Base-by-base conservation (phyloP, 2,888 invertebrate genomes). In the Trachelus troglodyta region DNA sequence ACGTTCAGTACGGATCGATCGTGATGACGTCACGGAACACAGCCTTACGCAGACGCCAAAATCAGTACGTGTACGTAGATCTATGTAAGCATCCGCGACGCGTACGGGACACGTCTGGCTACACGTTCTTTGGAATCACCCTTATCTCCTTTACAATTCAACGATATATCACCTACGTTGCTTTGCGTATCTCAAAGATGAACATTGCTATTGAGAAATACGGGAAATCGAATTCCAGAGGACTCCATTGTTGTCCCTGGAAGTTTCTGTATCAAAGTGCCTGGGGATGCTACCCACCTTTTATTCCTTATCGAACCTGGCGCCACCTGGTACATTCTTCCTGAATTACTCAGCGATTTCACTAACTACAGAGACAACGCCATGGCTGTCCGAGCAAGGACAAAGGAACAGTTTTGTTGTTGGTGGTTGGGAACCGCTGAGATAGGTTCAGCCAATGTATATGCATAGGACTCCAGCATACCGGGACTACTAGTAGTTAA, bases 21-120 rank as follows among this genome's bases (percentile, higher is more conserved):
- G 78, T 9, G 15, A 37, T 78, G 78, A 78, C 78, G 78, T 78
- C 78, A 78, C 69, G 40, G 56, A 73, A 78, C 73, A 73, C 9
- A 56, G 9, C 23, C 56, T 56, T 56, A 56, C 56, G 56, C 56
- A 56, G 56, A 56, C 56, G 56, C 56, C 15, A 56, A 56, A 56
- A 56, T 56, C 56, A 56, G 56, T 56, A 56, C 56, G 56, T 71
- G 11, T 30, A 34, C 30, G 6, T 71, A 30, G 11, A 71, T 11
- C n/a, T n/a, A 71, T 23, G 71, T 9, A 33, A 71, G 34, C 1
- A 9, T 31, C 30, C 23, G 71, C 23, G 71, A 31, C 23, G 71
- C 30, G 30, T 4, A 15, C 11, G 11, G 30, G 30, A 34, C 12
- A 23, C 71, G 23, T 71, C 71, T 31, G 31, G 30, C 31, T 34